Percentiles rank a stretch among this genome's conserved stretches.
Evolutionary conservation across 2,113 vertebrate species (phyloP).

Genomic region (Entomyzon cyanotis): DNA sequence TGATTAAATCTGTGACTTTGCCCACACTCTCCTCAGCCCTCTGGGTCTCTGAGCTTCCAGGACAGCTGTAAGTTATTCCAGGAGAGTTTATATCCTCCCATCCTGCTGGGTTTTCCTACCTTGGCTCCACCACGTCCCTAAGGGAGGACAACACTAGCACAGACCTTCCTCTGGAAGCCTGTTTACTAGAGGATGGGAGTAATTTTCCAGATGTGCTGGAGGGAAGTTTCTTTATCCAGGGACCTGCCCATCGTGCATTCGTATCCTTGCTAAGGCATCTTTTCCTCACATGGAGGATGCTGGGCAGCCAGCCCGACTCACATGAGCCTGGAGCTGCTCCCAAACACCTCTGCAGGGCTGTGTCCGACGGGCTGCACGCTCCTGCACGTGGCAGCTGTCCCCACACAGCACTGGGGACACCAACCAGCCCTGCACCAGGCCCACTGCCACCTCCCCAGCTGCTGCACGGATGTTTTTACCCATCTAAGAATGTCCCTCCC

Average conservation of each 20-base stretch:
- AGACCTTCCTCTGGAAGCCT: slow-evolving; percentile 50
- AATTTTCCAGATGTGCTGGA: slow-evolving; percentile 63
- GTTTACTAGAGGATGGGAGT: slow-evolving; percentile 48
- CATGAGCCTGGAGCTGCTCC: slow-evolving; percentile 38
- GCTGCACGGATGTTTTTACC: background rate
- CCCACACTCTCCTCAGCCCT: background rate
- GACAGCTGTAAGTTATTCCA: slow-evolving; percentile 48
- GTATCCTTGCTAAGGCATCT: slow-evolving; percentile 2
- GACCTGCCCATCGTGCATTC: background rate
- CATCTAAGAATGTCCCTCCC: background rate
- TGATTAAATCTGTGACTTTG: background rate
- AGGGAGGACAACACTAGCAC: slow-evolving; percentile 24
- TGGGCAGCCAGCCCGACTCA: background rate
- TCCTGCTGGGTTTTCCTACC: slow-evolving; percentile 47
- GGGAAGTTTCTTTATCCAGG: slow-evolving; percentile 10
- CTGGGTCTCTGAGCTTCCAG: slow-evolving; percentile 2
- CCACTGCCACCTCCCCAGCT: background rate
- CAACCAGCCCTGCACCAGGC: background rate
- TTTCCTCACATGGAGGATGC: background rate
- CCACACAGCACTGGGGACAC: fast-evolving
- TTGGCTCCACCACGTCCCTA: slow-evolving; percentile 18
- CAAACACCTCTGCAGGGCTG: background rate
- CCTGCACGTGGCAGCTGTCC: background rate
- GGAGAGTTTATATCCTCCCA: slow-evolving; percentile 1
- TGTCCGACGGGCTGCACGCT: background rate